A percentile compares a stretch with the other conserved stretches of the same genome.
Evolutionary conservation across 2,797 vertebrate genomes (phyloP).

Genomic region (Octomys mimax): DNA sequence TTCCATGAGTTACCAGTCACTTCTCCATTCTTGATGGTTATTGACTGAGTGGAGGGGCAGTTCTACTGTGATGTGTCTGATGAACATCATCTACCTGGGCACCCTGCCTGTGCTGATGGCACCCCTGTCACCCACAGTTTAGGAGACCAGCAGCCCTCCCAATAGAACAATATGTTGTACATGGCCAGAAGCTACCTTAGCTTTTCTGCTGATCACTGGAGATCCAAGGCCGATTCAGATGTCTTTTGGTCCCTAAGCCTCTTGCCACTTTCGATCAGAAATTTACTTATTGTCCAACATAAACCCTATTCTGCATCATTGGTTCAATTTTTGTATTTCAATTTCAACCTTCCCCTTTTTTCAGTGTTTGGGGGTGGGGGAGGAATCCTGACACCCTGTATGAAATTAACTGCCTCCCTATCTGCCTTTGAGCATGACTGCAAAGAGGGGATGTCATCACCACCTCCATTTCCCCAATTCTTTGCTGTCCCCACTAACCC

Average conservation of each 20-base stretch:
- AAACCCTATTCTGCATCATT: neutral
- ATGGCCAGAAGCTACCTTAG: conserved; percentile 82
- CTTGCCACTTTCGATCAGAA: neutral
- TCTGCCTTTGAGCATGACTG: neutral
- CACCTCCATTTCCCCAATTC: neutral
- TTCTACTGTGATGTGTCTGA: neutral
- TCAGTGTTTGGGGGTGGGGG: neutral
- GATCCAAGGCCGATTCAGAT: neutral
- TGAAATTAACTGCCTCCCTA: neutral
- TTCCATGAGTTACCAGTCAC: too few species aligned
- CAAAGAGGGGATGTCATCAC: neutral
- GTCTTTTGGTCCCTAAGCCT: neutral
- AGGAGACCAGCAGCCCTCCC: conserved; percentile 57
- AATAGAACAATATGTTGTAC: conserved; percentile 80
- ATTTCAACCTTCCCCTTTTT: neutral
- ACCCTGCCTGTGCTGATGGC: neutral
- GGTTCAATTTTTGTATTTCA: neutral
- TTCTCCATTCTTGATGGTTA: neutral
- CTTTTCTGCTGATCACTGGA: conserved; percentile 65
- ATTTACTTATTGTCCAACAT: neutral
- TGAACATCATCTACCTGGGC: neutral
- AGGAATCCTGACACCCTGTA: neutral
- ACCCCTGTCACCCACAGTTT: conserved; percentile 29
- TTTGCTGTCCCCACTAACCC: neutral
- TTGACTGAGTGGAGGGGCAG: rapidly evolving